phyloP scores from a whole-genome alignment of 2,113 vertebrate species.

The Aptenodytes patagonicus region DNA sequence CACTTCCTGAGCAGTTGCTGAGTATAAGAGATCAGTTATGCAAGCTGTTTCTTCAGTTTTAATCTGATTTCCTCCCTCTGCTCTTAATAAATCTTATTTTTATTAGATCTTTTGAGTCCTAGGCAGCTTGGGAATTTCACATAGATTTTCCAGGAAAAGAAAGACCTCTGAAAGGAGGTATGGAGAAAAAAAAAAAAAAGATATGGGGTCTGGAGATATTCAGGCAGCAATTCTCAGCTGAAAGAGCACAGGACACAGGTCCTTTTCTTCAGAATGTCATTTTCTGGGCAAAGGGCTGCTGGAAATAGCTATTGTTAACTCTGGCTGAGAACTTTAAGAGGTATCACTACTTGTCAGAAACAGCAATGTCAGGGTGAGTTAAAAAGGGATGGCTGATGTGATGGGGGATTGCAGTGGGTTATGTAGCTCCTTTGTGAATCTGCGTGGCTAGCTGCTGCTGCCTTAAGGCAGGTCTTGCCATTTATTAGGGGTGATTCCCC shows the following conservation, averaged over 20 bases:
- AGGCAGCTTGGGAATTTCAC: slow-evolving; percentile 40
- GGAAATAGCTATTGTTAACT: neutral
- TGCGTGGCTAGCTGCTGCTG: neutral
- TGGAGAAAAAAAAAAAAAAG: neutral
- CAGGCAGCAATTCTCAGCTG: neutral
- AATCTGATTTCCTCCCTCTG: slow-evolving; percentile 56
- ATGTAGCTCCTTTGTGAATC: neutral
- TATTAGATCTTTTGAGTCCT: slow-evolving; percentile 33
- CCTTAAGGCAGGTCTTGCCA: neutral
- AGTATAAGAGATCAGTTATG: slow-evolving; percentile 8
- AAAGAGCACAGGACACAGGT: neutral
- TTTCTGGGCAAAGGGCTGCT: neutral
- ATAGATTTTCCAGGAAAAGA: slow-evolving; percentile 13
- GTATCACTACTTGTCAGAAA: neutral
- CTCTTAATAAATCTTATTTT: slow-evolving; percentile 55
- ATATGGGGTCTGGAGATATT: neutral
- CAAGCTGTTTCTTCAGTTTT: slow-evolving; percentile 46
- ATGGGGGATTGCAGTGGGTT: neutral
- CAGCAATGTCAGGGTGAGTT: neutral
- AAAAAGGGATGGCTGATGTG: neutral
- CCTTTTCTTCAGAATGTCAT: neutral
- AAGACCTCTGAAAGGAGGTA: neutral
- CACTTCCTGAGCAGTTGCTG: slow-evolving; percentile 20
- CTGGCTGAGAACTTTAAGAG: neutral
- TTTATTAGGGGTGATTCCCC: neutral